These are phyloP conservation scores for Drosophila rhopaloa DNA, from an alignment of 1,140 invertebrate species.

Conservation along the genomic window DNA sequence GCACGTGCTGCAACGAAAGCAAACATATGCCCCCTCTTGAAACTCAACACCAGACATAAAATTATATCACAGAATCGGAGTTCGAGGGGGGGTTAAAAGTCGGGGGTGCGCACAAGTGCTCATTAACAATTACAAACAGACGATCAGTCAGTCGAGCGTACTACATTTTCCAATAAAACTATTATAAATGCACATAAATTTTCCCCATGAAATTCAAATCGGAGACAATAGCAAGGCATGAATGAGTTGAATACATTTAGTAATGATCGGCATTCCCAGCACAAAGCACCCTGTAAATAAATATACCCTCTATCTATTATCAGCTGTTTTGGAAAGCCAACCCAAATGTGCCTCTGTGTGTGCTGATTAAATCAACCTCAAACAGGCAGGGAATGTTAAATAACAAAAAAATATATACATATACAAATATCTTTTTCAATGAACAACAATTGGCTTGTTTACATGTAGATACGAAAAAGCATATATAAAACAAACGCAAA, in stretches of 20 bases:
- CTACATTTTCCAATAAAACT: slow-evolving; percentile 69
- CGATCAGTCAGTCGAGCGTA: slow-evolving; percentile 37
- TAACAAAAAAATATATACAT: not conserved
- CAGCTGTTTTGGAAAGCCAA: slow-evolving; percentile 36
- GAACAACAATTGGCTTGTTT: slow-evolving; percentile 58
- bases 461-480: slow-evolving; percentile 24
- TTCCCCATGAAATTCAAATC: slow-evolving; percentile 23
- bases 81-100: slow-evolving; percentile 34
- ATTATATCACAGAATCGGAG: slow-evolving; percentile 20
- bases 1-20: slow-evolving; percentile 62
- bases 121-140: slow-evolving; percentile 68
- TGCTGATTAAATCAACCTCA: slow-evolving; percentile 51
- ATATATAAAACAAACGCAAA: slow-evolving; percentile 25
- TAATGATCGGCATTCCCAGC: slow-evolving; percentile 36
- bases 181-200: slow-evolving; percentile 80
- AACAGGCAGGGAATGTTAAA: slow-evolving; percentile 9
- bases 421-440: slow-evolving; percentile 42
- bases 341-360: slow-evolving; percentile 10
- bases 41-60: slow-evolving; percentile 49
- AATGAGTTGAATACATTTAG: slow-evolving; percentile 38
- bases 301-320: slow-evolving; percentile 21
- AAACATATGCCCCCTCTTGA: slow-evolving; percentile 52
- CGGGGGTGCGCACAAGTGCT: slow-evolving; percentile 52
- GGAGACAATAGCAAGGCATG: slow-evolving; percentile 36
- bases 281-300: slow-evolving; percentile 34